Base-by-base conservation (phyloP, 92 coral and sea anemone species). In the Zoanthus sociatus region DNA sequence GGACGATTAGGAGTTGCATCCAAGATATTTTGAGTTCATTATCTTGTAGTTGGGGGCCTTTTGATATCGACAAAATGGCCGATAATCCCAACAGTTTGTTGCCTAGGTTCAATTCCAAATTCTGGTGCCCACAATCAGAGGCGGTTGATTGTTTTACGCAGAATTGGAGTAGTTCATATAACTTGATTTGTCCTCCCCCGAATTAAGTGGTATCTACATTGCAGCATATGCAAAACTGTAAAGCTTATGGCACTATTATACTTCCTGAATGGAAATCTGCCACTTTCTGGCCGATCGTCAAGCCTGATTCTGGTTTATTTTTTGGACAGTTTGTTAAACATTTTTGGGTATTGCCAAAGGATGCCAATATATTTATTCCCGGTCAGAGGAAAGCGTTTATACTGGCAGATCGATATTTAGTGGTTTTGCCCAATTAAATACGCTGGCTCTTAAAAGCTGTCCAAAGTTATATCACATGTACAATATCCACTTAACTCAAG, bases 1-100 rank as follows among this genome's bases (percentile, higher is more conserved):
- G 6, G 95, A 92, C 73, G 93, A 92, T 32, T 92, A 90, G 95
- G 33, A 58, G 70, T 56, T 92, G 21, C 78, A 60, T 73, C 89
- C 77, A 9, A 33, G 17, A 5, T 20, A 86, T 13, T 89, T 83
- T 78, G 37, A 69, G 72, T 37, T 69, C 83, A 68, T 79, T 72
- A 26, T 78, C 89, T 15, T 46, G 17, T 12, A 17, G 44, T 20
- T 85, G 83, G 86, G 89, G 87, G 17, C 83, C 89, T 5, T 90
- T 90, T n/a, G 92, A 90, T 78, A 56, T 90, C 21, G 83, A 85
- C 37, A 84, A 89, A 76, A 90, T 90, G 92, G 78, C 31, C 7
- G 75, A 86, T 61, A 73, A 83, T 63, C 64, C n/a, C n/a, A 84
- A 84, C 47, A 17, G 75, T 15, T 89, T 84, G 76, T 83, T 90